Conservation (phyloP, 2,888 invertebrate species). For the Sminthurinus aureus region DNA sequence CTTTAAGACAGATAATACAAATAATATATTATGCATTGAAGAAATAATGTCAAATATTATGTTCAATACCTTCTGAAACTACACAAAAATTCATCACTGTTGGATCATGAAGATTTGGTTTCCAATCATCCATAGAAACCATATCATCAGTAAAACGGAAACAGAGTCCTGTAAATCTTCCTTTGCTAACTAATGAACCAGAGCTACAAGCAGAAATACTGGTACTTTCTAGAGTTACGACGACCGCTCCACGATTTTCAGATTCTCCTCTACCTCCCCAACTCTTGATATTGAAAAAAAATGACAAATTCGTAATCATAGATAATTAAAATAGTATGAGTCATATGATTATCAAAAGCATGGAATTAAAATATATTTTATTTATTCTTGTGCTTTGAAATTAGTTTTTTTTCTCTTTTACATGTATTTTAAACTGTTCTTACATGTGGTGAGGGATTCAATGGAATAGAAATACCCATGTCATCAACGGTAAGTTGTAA, state of each 20-base stretch:
- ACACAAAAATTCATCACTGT: conserved; percentile 90
- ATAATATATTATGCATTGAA: neutral
- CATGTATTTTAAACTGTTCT: neutral
- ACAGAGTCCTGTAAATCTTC: conserved; percentile 86
- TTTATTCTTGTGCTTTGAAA: too few relatives aligned
- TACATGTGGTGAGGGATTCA: conserved; percentile 81
- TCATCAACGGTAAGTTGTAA: conserved; percentile 94
- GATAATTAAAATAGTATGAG: too few relatives aligned
- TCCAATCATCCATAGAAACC: conserved; percentile 96
- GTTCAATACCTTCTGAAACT: conserved; percentile 99
- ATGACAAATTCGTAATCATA: too few relatives aligned
- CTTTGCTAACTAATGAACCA: conserved; percentile 95
- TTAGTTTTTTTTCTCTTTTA: neutral
- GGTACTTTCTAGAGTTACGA: conserved; percentile 95
- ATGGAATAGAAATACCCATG: conserved; percentile 93
- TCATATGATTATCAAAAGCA: too few relatives aligned
- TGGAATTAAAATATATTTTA: too few relatives aligned
- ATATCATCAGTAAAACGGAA: conserved; percentile 97
- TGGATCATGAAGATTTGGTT: conserved; percentile 82
- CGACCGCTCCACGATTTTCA: conserved; percentile 88
- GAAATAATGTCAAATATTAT: neutral
- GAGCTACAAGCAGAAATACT: conserved; percentile 94
- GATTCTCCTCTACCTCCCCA: conserved; percentile 75
- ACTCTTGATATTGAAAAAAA: conserved; percentile 62
- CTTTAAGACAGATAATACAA: neutral